phyloP scores from a whole-genome alignment of 2,113 vertebrate species.

The Xiphias gladius region DNA sequence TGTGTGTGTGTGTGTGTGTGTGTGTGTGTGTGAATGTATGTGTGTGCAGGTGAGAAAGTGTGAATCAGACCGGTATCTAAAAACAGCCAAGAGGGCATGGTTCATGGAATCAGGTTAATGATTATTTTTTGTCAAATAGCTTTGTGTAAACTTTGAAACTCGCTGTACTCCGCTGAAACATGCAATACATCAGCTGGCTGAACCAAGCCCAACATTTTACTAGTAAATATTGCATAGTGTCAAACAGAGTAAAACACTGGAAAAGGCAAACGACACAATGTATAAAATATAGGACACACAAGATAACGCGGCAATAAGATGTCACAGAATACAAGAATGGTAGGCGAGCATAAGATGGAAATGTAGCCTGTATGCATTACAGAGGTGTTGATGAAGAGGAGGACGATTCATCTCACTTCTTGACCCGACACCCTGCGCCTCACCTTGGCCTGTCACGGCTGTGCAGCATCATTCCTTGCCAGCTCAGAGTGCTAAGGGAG shows the following conservation, averaged over 20 bases:
- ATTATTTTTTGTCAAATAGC: slow-evolving; percentile 34
- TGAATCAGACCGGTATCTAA: slow-evolving; percentile 22
- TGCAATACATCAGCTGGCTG: neutral
- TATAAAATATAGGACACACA: neutral
- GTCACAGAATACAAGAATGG: neutral
- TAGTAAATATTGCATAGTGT: neutral
- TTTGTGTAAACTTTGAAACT: slow-evolving; percentile 21
- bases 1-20: slow-evolving; percentile 2
- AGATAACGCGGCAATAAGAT: neutral
- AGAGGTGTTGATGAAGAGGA: slow-evolving; percentile 47
- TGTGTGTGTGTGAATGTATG: slow-evolving; percentile 3
- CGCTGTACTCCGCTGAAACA: slow-evolving; percentile 3
- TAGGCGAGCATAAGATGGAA: slow-evolving; percentile 10
- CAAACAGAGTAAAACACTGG: neutral
- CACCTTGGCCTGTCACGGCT: slow-evolving; percentile 34
- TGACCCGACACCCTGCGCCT: slow-evolving; percentile 6
- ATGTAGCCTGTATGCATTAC: slow-evolving; percentile 12
- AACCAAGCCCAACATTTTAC: neutral
- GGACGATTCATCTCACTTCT: slow-evolving; percentile 55
- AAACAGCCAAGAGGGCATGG: slow-evolving; percentile 31
- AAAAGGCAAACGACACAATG: neutral
- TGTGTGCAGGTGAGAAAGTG: slow-evolving; percentile 26
- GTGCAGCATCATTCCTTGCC: slow-evolving; percentile 49
- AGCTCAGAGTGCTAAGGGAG: slow-evolving; percentile 32
- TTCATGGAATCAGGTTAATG: slow-evolving; percentile 50